Percentiles rank a stretch among this genome's conserved stretches.
Evolutionary conservation across 2,888 invertebrate genomes (phyloP).

Genomic region (Melieria picta): DNA sequence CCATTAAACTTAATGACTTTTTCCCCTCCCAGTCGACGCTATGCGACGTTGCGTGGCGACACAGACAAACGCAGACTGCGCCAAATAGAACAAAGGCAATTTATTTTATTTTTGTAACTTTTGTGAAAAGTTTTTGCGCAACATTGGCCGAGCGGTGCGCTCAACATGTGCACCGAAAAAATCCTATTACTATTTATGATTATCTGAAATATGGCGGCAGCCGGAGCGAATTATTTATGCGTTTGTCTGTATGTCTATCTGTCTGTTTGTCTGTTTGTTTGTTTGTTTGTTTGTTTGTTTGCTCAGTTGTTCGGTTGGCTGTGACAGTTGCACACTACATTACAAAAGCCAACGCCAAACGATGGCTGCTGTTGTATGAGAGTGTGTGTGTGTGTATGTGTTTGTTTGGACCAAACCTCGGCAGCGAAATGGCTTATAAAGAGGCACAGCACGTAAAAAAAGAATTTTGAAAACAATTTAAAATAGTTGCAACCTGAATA

Average conservation of each 20-base stretch:
- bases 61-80: background rate
- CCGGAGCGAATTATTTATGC: constrained; percentile 19
- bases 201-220: constrained; percentile 13
- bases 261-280: no score
- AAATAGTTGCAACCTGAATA: no score
- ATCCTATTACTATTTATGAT: constrained; percentile 26
- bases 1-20: constrained; percentile 21
- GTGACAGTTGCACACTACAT: background rate
- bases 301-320: background rate
- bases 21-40: background rate
- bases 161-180: background rate
- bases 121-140: background rate
- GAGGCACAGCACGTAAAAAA: no score
- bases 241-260: background rate
- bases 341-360: background rate
- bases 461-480: no score
- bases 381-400: background rate
- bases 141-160: no score
- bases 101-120: constrained; percentile 9
- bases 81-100: constrained; percentile 2
- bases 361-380: background rate
- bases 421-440: no score
- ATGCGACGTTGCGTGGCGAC: no score
- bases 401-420: background rate
- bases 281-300: background rate